Evolutionary conservation across 64 coral and sea anemone genomes (phyloP).

Genomic region (Pocillopora damicornis): DNA sequence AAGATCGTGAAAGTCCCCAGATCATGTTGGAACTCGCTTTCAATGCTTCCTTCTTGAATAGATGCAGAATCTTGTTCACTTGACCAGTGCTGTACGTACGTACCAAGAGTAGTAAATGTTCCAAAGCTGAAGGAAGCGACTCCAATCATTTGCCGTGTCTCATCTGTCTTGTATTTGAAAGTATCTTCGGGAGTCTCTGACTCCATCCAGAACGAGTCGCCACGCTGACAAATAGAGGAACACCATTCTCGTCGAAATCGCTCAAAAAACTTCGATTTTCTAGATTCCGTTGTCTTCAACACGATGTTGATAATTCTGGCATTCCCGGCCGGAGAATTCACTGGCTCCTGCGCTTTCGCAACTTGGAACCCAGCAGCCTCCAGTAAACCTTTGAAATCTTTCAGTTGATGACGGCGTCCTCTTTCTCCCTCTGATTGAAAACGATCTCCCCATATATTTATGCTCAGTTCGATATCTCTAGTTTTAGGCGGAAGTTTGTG

Average conservation of each 20-base stretch:
- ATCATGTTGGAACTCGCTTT: slow-evolving; percentile 63
- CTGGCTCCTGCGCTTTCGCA: not conserved
- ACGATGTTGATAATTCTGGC: slow-evolving; percentile 2
- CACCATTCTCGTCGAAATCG: slow-evolving; percentile 56
- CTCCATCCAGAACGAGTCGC: slow-evolving; percentile 61
- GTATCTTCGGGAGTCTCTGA: slow-evolving; percentile 37
- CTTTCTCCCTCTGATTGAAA: not conserved
- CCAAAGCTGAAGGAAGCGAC: slow-evolving; percentile 54
- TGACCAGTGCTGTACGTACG: slow-evolving; percentile 60
- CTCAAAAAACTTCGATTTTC: slow-evolving; percentile 44
- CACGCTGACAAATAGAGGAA: slow-evolving; percentile 16
- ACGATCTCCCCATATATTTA: not conserved
- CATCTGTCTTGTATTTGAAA: slow-evolving; percentile 37
- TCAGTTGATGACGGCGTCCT: not conserved
- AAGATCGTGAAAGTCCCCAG: slow-evolving; percentile 17
- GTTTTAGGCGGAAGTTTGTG: not conserved
- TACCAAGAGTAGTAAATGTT: slow-evolving; percentile 58
- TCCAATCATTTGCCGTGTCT: slow-evolving; percentile 35
- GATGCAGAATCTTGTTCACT: not conserved
- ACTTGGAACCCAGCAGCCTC: not conserved
- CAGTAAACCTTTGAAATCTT: not conserved
- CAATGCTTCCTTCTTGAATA: slow-evolving; percentile 28
- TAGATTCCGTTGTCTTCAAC: not conserved
- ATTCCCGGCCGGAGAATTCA: not conserved
- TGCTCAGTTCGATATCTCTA: not conserved